Evolutionary conservation across 92 coral and sea anemone species (phyloP).

Genomic region (Paragorgia papillata): DNA sequence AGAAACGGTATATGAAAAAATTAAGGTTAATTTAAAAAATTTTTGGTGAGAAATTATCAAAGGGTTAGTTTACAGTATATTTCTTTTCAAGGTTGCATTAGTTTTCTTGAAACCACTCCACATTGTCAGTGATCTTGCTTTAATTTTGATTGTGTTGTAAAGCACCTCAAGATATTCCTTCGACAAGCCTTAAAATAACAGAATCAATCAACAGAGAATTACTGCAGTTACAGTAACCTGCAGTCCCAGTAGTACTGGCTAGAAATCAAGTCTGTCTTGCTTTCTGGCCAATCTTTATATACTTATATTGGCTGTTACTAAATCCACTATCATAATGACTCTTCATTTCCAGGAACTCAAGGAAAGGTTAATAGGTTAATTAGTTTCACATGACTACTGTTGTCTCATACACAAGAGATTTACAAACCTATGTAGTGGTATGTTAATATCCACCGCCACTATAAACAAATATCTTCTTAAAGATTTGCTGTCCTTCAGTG

Average conservation of each 20-base stretch:
- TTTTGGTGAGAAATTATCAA: not conserved
- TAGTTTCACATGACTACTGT: not conserved
- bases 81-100: not conserved
- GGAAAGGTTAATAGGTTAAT: no score
- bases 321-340: no score
- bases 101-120: slow-evolving; percentile 34
- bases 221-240: not conserved
- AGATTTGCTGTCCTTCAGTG: slow-evolving; percentile 9
- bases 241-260: no score
- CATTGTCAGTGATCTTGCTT: slow-evolving; percentile 20
- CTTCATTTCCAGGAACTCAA: no score
- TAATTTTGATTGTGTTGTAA: slow-evolving; percentile 3
- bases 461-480: slow-evolving; percentile 21
- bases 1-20: not conserved
- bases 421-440: slow-evolving; percentile 35
- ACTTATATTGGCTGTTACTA: no score
- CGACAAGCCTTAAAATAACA: slow-evolving; percentile 21
- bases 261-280: no score
- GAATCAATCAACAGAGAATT: not conserved
- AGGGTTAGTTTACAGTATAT: not conserved
- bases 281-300: not conserved
- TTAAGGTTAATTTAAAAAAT: not conserved
- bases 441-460: slow-evolving; percentile 22
- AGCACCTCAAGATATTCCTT: slow-evolving; percentile 24
- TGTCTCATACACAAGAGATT: not conserved